Conservation (phyloP, 2,113 vertebrate genomes). For the Podarcis cretensis region DNA sequence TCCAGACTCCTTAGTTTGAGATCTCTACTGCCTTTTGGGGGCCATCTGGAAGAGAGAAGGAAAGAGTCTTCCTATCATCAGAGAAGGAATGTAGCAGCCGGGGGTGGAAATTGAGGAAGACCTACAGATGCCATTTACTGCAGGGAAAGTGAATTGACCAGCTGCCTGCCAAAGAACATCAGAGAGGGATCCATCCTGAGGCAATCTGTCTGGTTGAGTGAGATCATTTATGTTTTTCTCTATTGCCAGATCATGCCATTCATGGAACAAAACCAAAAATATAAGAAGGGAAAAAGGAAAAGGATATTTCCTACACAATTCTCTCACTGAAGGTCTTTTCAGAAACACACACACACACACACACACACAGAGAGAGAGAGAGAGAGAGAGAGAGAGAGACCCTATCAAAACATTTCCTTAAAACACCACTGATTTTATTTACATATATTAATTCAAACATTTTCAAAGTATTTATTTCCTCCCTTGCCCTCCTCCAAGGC, state of each 20-base stretch:
- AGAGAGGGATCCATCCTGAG: slow-evolving; percentile 28
- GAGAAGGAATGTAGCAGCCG: slow-evolving; percentile 5
- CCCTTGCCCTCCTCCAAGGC: no score
- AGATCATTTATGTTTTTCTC: slow-evolving; percentile 38
- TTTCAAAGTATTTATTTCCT: neutral
- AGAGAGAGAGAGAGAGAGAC: neutral
- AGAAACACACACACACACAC: neutral
- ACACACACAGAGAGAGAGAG: no score
- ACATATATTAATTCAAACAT: neutral
- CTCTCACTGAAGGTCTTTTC: neutral
- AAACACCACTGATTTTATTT: neutral
- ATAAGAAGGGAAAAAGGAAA: neutral
- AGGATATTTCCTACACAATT: neutral
- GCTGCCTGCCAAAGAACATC: slow-evolving; percentile 58
- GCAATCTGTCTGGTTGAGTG: slow-evolving; percentile 50
- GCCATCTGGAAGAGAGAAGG: neutral
- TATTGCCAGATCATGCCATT: slow-evolving; percentile 25
- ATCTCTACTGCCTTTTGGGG: neutral
- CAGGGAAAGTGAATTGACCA: slow-evolving; percentile 49
- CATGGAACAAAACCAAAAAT: neutral
- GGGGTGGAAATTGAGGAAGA: slow-evolving; percentile 39
- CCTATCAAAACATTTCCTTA: neutral
- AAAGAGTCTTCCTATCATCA: slow-evolving; percentile 13
- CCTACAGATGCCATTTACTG: slow-evolving; percentile 53
- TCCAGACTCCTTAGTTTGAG: neutral